Evolutionary conservation across 2,113 vertebrate genomes (phyloP).

Genomic region (Bothrops jararaca): DNA sequence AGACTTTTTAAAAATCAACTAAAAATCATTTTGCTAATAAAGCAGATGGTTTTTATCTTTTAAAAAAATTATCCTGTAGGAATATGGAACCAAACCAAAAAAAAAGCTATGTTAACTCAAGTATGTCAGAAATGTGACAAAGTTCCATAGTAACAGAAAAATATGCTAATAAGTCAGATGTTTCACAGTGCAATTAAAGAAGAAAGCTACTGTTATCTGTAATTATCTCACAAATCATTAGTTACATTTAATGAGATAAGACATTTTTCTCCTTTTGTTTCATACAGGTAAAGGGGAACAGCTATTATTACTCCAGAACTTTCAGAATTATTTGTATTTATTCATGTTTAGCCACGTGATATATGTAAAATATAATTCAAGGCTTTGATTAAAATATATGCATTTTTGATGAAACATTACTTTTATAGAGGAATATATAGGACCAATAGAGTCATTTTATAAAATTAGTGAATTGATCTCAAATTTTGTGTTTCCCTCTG

Average conservation of each 20-base stretch:
- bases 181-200: not conserved
- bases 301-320: not conserved
- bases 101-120: not conserved
- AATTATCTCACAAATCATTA: not conserved
- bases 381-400: too few relatives aligned
- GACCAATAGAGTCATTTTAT: not conserved
- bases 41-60: not conserved
- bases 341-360: not conserved
- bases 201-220: not conserved
- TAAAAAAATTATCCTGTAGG: not conserved
- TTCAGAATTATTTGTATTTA: not conserved
- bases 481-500: not conserved
- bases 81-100: not conserved
- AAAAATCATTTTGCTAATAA: not conserved
- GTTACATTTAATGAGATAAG: not conserved
- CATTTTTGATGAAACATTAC: not conserved
- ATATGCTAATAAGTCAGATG: not conserved
- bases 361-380: not conserved
- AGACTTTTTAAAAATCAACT: not conserved
- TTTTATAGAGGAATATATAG: not conserved
- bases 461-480: not conserved
- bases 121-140: not conserved
- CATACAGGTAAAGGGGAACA: not conserved
- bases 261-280: not conserved
- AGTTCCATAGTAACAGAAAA: not conserved